Percentiles rank a stretch among this genome's conserved stretches.
phyloP scores from a whole-genome alignment of 2,888 invertebrate genomes.

The Apamea anceps region DNA sequence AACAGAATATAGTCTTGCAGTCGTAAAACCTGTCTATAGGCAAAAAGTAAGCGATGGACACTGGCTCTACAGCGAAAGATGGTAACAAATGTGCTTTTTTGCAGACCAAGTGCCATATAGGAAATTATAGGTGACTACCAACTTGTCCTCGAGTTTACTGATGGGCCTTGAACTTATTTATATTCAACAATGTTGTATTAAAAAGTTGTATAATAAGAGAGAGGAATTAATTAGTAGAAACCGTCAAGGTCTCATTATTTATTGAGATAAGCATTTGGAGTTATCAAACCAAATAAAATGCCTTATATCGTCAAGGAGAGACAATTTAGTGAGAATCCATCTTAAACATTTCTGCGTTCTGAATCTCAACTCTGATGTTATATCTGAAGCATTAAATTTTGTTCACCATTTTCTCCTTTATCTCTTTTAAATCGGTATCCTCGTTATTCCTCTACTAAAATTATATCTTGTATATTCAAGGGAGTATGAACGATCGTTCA shows the following conservation, averaged over 20 bases:
- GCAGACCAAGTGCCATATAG: slow-evolving; percentile 44
- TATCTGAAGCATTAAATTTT: not conserved
- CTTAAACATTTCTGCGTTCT: not conserved
- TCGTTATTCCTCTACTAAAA: slow-evolving; percentile 16
- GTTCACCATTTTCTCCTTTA: not conserved
- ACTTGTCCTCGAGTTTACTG: slow-evolving; percentile 27
- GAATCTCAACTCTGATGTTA: not conserved
- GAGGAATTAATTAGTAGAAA: slow-evolving; percentile 14
- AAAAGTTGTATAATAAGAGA: not conserved
- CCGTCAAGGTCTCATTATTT: not conserved
- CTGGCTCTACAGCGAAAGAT: slow-evolving; percentile 36
- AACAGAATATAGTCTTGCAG: slow-evolving; percentile 44
- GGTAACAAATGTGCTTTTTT: slow-evolving; percentile 52
- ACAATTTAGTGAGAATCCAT: no score
- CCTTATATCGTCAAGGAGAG: not conserved
- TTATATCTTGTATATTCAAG: slow-evolving; percentile 41
- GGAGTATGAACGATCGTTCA: slow-evolving; percentile 61
- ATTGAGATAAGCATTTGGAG: no score
- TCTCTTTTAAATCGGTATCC: no score
- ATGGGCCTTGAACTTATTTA: slow-evolving; percentile 41
- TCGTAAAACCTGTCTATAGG: slow-evolving; percentile 60
- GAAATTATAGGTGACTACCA: slow-evolving; percentile 55
- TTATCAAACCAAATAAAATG: not conserved
- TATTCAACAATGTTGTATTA: slow-evolving; percentile 1
- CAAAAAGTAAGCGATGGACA: slow-evolving; percentile 55